Evolutionary conservation across 1,140 invertebrate genomes (phyloP), one percentile per base, ranked within the genome.

Genomic region (Cotesia chilonis): DNA sequence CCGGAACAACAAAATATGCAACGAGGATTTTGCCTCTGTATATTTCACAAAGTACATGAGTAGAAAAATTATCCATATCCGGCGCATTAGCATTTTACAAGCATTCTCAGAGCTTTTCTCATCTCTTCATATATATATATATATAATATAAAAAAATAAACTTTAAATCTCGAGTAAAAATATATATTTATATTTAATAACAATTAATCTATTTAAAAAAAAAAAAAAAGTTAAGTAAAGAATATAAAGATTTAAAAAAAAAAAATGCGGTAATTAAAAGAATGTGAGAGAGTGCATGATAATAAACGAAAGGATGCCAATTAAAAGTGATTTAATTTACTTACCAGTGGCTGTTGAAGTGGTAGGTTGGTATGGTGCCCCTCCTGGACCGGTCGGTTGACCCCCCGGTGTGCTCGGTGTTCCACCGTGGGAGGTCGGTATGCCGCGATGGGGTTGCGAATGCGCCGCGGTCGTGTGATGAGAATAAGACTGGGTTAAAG

Each of bases 331-430:
- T 63, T 61, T 14, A 59, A 70, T 70, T 90, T 47, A 47, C 89
- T 79, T 87, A 88, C 83, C 89, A 81, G 88, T 90, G 80, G 80
- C 88, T 88, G 85, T 90, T 88, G 89, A 89, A 84, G 88, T 85
- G 75, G 90, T 89, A 70, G 90, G 89, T 75, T 88, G 87, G 81
- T 92, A 93, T 76, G 91, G 89, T 57, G 90, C 89, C 79, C 91
- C 83, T 65, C 80, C 82, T 72, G 84, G 84, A 77, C 84, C 85
- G 67, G 84, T 77, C 38, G 85, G 80, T 77, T 87, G 86, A 76
- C 83, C 83, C 67, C 84, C 86, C 4, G 86, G 81, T 47, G 84
- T 87, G 20, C 81, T 78, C 77, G 85, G 84, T 69, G 85, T 84
- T 61, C 83, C 84, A 71, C 82, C 80, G 78, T 86, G 85, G 71